Evolutionary conservation across 1,140 invertebrate genomes (phyloP).

Genomic region (Bombus vancouverensis): DNA sequence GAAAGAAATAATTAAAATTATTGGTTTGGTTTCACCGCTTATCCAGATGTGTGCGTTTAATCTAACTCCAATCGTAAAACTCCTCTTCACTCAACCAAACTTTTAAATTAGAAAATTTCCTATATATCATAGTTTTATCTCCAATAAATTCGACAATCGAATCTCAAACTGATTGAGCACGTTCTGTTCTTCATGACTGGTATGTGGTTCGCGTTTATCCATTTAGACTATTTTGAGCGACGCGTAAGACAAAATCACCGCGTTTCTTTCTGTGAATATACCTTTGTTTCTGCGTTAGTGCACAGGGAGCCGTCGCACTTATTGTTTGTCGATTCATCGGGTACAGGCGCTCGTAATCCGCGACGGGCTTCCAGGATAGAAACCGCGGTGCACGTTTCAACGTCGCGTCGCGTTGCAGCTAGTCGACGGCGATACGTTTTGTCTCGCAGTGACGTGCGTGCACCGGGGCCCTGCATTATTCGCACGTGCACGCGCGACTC

Average conservation of each 20-base stretch:
- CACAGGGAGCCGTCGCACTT: background rate
- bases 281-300: slow-evolving; percentile 21
- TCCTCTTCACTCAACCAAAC: too few relatives aligned
- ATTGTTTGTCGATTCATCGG: slow-evolving; percentile 42
- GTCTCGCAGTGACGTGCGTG: slow-evolving; percentile 32
- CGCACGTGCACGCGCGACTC: background rate
- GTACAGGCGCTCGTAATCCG: slow-evolving; percentile 18
- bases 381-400: slow-evolving; percentile 21
- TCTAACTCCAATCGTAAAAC: too few relatives aligned
- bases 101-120: too few relatives aligned
- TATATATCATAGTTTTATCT: too few relatives aligned
- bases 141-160: background rate
- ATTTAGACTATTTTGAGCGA: background rate
- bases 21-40: too few relatives aligned
- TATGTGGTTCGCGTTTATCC: background rate
- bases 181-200: background rate
- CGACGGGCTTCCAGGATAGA: background rate
- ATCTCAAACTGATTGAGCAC: background rate
- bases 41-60: too few relatives aligned
- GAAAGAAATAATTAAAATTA: too few relatives aligned
- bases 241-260: slow-evolving; percentile 28
- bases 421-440: slow-evolving; percentile 33
- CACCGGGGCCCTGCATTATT: slow-evolving; percentile 11
- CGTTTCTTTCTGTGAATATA: background rate
- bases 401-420: background rate